Percentiles rank a stretch among this genome's conserved stretches.
Conservation (phyloP, 2,113 vertebrate species). For the Halcyon malimbica region DNA sequence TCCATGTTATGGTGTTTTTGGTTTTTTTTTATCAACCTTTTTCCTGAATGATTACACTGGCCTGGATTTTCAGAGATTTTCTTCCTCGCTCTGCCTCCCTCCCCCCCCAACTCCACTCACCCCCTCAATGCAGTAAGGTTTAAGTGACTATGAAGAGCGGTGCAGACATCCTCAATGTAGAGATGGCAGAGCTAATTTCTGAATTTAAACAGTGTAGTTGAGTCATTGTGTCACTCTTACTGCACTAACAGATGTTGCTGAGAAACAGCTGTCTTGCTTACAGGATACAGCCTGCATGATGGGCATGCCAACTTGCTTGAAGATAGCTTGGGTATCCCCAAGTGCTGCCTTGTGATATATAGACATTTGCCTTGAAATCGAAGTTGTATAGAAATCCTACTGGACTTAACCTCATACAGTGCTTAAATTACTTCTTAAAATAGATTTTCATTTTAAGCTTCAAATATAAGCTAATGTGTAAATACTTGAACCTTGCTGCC, state of each 20-base stretch:
- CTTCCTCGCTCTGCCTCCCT: no score
- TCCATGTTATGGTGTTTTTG: not conserved
- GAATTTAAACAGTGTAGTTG: not conserved
- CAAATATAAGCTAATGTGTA: not conserved
- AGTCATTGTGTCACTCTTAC: not conserved
- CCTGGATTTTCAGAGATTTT: not conserved
- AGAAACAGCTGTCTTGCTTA: not conserved
- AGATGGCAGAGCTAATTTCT: not conserved
- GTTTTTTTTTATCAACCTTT: not conserved
- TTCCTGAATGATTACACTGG: not conserved
- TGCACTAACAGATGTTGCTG: not conserved
- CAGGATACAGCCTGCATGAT: not conserved
- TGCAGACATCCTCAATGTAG: not conserved
- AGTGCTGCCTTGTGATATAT: not conserved
- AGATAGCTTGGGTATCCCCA: not conserved
- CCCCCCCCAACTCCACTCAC: no score
- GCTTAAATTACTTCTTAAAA: not conserved
- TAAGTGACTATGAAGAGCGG: not conserved
- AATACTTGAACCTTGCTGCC: not conserved
- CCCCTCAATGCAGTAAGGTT: not conserved
- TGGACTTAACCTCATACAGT: not conserved
- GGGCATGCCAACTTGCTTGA: rapidly evolving
- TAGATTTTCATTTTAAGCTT: not conserved
- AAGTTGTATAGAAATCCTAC: not conserved
- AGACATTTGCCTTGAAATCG: not conserved